These are phyloP conservation scores for Uloborus plumipes DNA, from an alignment of 2,888 invertebrate species.

Conservation along the genomic window DNA sequence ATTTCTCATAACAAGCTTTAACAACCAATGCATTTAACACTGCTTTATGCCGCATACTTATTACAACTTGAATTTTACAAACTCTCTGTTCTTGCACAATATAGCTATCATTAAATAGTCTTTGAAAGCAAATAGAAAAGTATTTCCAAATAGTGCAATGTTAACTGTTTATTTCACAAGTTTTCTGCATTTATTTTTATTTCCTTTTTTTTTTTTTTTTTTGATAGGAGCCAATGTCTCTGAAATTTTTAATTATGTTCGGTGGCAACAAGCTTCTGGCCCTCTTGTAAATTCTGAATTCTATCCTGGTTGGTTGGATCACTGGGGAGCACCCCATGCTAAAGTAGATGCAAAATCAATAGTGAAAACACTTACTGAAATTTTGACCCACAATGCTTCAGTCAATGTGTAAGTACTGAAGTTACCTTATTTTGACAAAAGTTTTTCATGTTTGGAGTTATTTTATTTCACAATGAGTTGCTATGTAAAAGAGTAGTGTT, in stretches of 20 bases:
- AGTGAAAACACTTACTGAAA: conserved; percentile 74
- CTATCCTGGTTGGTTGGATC: conserved; percentile 93
- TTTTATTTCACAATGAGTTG: too few relatives aligned
- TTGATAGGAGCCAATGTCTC: conserved; percentile 67
- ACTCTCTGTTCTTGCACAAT: too few relatives aligned
- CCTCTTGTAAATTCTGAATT: conserved; percentile 92
- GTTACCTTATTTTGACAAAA: background rate
- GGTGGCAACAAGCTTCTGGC: conserved; percentile 76
- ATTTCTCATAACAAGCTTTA: too few relatives aligned
- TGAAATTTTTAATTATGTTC: conserved; percentile 71
- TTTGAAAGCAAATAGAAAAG: too few relatives aligned
- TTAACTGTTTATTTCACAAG: background rate
- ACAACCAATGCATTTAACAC: too few relatives aligned
- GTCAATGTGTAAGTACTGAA: conserved; percentile 70
- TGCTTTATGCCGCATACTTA: too few relatives aligned
- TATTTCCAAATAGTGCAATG: background rate
- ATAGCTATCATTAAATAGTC: too few relatives aligned
- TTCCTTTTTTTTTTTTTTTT: conserved; percentile 9
- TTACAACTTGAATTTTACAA: too few relatives aligned
- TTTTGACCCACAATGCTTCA: conserved; percentile 73
- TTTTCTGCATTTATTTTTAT: background rate
- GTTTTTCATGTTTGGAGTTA: background rate
- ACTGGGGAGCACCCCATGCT: conserved; percentile 83
- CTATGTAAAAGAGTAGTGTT: too few relatives aligned
- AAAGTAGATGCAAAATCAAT: conserved; percentile 74